A percentile compares a stretch with the other conserved stretches of the same genome.
Evolutionary conservation across 2,888 invertebrate species (phyloP).

Genomic region (Caprella mutica): DNA sequence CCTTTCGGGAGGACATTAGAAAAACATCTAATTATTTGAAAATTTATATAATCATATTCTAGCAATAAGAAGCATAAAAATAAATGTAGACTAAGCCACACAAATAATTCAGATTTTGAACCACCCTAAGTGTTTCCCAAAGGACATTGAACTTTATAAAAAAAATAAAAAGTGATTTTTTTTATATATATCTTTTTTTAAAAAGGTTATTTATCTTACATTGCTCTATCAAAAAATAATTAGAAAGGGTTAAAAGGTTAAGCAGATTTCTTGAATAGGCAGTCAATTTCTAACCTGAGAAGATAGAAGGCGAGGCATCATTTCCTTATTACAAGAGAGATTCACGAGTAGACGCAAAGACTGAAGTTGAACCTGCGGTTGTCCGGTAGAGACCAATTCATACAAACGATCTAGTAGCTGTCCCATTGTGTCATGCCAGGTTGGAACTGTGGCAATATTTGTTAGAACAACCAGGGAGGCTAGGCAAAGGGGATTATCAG

Average conservation of each 20-base stretch:
- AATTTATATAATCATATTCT: not conserved
- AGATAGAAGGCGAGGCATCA: slow-evolving; percentile 49
- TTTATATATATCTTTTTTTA: not conserved
- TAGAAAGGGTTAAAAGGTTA: too few relatives aligned
- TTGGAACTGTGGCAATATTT: slow-evolving; percentile 45
- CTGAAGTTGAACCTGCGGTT: slow-evolving; percentile 43
- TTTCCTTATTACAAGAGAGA: slow-evolving; percentile 48
- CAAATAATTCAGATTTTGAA: not conserved
- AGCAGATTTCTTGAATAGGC: too few relatives aligned
- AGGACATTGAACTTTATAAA: too few relatives aligned
- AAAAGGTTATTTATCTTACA: not conserved
- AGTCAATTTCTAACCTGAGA: slow-evolving; percentile 47
- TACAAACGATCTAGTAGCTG: slow-evolving; percentile 44
- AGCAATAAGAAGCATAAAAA: too few relatives aligned
- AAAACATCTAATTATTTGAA: not conserved
- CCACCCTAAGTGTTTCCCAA: too few relatives aligned
- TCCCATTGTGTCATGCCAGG: slow-evolving; percentile 46
- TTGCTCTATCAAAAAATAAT: too few relatives aligned
- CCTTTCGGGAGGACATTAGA: not conserved
- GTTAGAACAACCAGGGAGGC: slow-evolving; percentile 47
- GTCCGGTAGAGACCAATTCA: slow-evolving; percentile 42
- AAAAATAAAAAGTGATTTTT: not conserved
- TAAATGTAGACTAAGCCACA: not conserved
- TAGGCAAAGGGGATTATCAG: slow-evolving; percentile 41
- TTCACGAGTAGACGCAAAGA: slow-evolving; percentile 49